Base-by-base conservation (phyloP, 64 coral and sea anemone genomes). In the Exaiptasia diaphana region DNA sequence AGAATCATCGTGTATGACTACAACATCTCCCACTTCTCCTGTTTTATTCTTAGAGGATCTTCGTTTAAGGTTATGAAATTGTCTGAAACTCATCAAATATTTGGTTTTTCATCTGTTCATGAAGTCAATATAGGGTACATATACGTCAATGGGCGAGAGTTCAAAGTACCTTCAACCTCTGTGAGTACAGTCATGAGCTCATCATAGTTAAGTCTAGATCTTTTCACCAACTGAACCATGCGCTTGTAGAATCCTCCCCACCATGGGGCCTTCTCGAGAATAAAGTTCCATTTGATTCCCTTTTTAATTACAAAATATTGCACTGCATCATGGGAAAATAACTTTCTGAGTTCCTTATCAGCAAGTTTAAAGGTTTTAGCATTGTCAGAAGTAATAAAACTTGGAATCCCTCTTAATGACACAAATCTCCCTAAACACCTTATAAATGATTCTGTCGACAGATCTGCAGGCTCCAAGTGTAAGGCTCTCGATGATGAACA, bases 281-380 rank as follows among this genome's bases (percentile, higher is more conserved):
- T 93, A 50, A 93, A 82, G 23, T 82, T 82, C 83, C 71, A 87
- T 71, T 54, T 87, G 50, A 89, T 67, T 64, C 86, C 58, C 34
- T 88, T 79, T 15, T 89, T 84, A 1, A 55, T 41, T 8, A 50
- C 11, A 67, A 81, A 84, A 64, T 77, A n/a, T 73, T 73, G 75
- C 38, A 80, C 58, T 67, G 20, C 32, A 25, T 17, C 46, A 60
- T 55, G 53, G 21, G 46, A 35, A 79, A 93, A 43, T 79, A 84
- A 64, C 30, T 25, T 43, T 20, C 29, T 73, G 12, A 88, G 61
- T 24, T 76, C 80, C 55, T 89, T 89, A 14, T 88, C 73, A n/a
- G 80, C 91, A 62, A 53, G 50, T 58, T 88, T 76, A 88, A 88
- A 94, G 30, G 80, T 88, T 35, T 88, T 88, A 32, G 85, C 74